phyloP scores from a whole-genome alignment of 1,140 invertebrate species.

The Leptoteleia sp. region DNA sequence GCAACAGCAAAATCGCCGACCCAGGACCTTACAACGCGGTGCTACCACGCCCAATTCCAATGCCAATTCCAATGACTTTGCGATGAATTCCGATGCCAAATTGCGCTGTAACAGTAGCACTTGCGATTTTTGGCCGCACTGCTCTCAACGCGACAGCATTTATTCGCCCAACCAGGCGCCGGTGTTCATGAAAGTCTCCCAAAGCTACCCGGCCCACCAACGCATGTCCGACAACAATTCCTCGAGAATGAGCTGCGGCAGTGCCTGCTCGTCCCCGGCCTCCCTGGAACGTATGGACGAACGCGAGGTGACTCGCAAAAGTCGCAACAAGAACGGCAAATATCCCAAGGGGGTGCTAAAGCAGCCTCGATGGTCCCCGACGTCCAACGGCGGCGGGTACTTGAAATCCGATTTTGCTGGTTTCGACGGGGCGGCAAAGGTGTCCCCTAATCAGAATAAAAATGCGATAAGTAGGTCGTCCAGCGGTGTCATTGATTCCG shows the following conservation, averaged over 20 bases:
- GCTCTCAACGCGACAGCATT: conserved; percentile 79
- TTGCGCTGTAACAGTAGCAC: conserved; percentile 81
- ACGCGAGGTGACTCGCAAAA: conserved; percentile 62
- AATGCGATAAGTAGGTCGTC: conserved; percentile 71
- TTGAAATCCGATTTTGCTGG: conserved; percentile 61
- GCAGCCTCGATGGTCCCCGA: conserved; percentile 69
- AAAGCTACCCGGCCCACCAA: conserved; percentile 82
- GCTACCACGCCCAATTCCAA: conserved; percentile 78
- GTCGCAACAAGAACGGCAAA: conserved; percentile 61
- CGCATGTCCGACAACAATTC: conserved; percentile 68
- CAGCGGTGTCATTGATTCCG: conserved; percentile 69
- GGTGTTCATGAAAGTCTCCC: conserved; percentile 81
- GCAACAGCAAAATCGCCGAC: conserved; percentile 68
- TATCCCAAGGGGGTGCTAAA: conserved; percentile 72
- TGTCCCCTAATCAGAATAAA: conserved; percentile 77
- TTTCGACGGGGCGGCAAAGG: conserved; percentile 70
- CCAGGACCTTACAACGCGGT: conserved; percentile 79
- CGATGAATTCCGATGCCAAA: conserved; percentile 71
- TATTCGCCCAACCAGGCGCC: conserved; percentile 73
- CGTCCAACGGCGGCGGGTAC: conserved; percentile 71
- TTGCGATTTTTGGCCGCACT: conserved; percentile 84
- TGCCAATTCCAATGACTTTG: conserved; percentile 68
- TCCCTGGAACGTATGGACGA: conserved; percentile 76
- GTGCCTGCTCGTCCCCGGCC: conserved; percentile 75
- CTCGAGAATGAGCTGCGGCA: conserved; percentile 67